These are phyloP conservation scores for Meiosimyza platycephala DNA, from an alignment of 2,888 invertebrate genomes.

Conservation along the genomic window DNA sequence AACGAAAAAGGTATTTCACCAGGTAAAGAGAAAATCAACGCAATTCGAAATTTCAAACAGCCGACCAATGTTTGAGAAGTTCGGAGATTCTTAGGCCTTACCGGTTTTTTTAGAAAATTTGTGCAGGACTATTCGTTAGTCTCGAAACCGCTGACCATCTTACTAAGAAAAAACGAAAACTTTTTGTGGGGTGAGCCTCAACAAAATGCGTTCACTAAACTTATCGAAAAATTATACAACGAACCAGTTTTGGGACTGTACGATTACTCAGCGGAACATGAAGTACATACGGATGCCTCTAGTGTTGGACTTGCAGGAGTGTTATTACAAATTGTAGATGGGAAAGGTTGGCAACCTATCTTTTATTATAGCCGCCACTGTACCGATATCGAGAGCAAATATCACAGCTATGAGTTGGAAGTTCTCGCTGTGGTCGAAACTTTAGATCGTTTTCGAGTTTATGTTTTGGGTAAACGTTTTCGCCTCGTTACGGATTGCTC, in stretches of 20 bases:
- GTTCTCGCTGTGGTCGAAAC: constrained; percentile 32
- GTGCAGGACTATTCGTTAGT: constrained; percentile 21
- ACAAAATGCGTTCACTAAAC: too few relatives aligned
- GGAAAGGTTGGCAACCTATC: too few relatives aligned
- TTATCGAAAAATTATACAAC: too few relatives aligned
- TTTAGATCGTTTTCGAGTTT: background rate
- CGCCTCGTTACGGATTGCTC: too few relatives aligned
- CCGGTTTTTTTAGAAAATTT: constrained; percentile 31
- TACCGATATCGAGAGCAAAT: constrained; percentile 28
- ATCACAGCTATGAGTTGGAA: constrained; percentile 37
- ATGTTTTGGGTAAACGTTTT: too few relatives aligned
- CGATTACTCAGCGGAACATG: constrained; percentile 33
- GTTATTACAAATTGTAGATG: too few relatives aligned
- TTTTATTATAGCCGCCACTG: constrained; percentile 29
- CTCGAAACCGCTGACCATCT: constrained; percentile 5
- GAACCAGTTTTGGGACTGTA: too few relatives aligned
- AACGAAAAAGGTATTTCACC: constrained; percentile 36
- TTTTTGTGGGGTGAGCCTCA: too few relatives aligned
- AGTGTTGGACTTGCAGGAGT: constrained; percentile 42
- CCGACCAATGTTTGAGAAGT: constrained; percentile 21
- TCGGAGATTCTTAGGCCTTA: constrained; percentile 25
- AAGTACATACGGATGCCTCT: constrained; percentile 44
- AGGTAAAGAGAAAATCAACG: constrained; percentile 33
- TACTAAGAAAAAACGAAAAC: background rate
- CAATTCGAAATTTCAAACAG: constrained; percentile 23